Evolutionary conservation across 2,113 vertebrate genomes (phyloP).

Genomic region (Ariopsis seemanni): DNA sequence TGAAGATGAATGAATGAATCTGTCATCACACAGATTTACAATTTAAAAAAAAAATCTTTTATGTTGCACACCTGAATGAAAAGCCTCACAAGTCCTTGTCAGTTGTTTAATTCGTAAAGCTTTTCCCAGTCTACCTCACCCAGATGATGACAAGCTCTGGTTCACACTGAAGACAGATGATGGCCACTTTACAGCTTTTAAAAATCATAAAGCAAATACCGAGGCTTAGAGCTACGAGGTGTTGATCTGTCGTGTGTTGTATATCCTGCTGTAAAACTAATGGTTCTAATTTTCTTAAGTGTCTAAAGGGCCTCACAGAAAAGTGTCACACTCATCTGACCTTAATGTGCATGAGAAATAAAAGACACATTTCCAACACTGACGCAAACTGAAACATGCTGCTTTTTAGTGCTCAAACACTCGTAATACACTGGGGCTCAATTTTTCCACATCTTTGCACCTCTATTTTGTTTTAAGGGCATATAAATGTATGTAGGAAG

Average conservation of each 20-base stretch:
- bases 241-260: conserved; percentile 47
- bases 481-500: conserved; percentile 57
- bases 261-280: conserved; percentile 60
- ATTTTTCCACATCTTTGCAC: conserved; percentile 26
- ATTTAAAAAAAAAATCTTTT: conserved; percentile 26
- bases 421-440: conserved; percentile 45
- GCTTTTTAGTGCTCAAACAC: conserved; percentile 47
- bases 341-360: conserved; percentile 63
- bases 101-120: not conserved
- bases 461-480: conserved; percentile 46
- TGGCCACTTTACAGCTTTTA: conserved; percentile 48
- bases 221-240: conserved; percentile 48
- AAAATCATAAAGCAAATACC: conserved; percentile 57
- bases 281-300: conserved; percentile 53
- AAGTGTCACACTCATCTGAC: conserved; percentile 61
- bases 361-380: conserved; percentile 58
- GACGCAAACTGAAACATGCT: conserved; percentile 45
- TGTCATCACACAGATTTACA: conserved; percentile 48
- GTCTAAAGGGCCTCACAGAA: conserved; percentile 55
- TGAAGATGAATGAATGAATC: not conserved
- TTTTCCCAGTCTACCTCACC: not conserved
- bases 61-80: not conserved
- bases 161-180: conserved; percentile 56
- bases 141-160: conserved; percentile 46
- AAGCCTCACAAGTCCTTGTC: conserved; percentile 6